Base-by-base conservation (phyloP, 2,888 invertebrate species). In the Sericinus montela region DNA sequence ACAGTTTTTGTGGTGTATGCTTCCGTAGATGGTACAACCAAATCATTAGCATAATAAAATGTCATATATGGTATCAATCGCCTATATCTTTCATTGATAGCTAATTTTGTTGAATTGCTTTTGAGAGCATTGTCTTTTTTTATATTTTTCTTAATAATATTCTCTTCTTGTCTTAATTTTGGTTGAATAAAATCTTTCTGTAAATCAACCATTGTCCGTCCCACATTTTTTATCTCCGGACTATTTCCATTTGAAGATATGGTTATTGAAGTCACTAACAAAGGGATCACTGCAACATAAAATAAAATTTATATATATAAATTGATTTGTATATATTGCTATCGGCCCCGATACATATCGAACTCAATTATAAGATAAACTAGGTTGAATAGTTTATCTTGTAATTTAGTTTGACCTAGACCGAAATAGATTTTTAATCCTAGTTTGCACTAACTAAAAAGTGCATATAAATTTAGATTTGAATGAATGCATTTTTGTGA, bases 11-110 rank as follows among this genome's bases (percentile, higher is more conserved):
- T 48, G 42, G 62, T 72, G 37, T 63, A 75, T 54, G 64, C 49
- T 44, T 75, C 81, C 54, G 72, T 82, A 45, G 75, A 83, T 52
- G 67, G 90, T 69, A 67, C 82, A 75, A 65, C 67, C 55, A 91
- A 77, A 65, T 92, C 91, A 51, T 92, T 91, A 35, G 89, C 91
- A n/a, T 93, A 85, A 73, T 95, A 95, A 77, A 93, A 96, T 29
- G 94, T 94, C 91, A 94, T 94, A 72, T 95, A 95, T 1, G 95
- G 96, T 65, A 96, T 93, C 41, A 96, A 77, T 55, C 96, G 90
- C 63, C 95, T 91, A 68, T 93, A 93, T 43, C 95, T 90, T 77
- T 95, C 93, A 45, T 91, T 91, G 37, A 89, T 78, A 5, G 88
- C 84, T 35, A 92, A 68, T 38, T 84, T 76, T 13, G 82, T 75